Base-by-base conservation (phyloP, 2,113 vertebrate species). In the Mus musculus region DNA sequence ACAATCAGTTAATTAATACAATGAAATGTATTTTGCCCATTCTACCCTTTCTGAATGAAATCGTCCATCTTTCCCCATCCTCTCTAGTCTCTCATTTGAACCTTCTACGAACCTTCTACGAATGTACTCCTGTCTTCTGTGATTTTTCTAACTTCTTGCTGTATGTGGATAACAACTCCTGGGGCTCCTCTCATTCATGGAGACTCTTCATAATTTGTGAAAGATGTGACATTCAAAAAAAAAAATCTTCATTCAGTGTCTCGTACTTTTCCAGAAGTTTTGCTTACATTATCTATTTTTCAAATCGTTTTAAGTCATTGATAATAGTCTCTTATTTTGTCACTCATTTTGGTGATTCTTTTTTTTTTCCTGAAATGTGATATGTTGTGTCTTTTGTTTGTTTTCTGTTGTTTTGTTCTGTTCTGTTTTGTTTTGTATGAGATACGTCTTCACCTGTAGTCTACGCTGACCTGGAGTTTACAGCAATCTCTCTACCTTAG, bases 221-320 rank as follows among this genome's bases (percentile, higher is more conserved):
- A 12, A 71, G 89, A 82, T 4, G 39, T 54, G 3, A 46, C 88
- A 33, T 16, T 88, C 67, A 54, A 49, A 93, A 94, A 91, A 46
- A 49, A 49, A 49, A 49, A 49, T 30, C 22, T 30, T 61, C 61
- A 59, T n/a, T 71, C 63, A 22, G 33, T 20, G 65, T 49, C 67
- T 33, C 14, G n/a, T 10, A 54, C 54, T 94, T 87, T 90, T 92
- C 61, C 54, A 56, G 39, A 94, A 94, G 28, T 63, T 88, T 63
- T 90, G 22, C 75, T 69, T 39, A 26, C 59, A 26, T 76, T 80
- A 49, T 36, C 75, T 82, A 42, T 65, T 88, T 93, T 93, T 90
- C 30, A 80, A 80, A 69, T 82, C 30, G 11, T 36, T 54, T 11
- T 72, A 49, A 52, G 59, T 75, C 26, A 71, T 63, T 80, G 49